Evolutionary conservation across 2,113 vertebrate genomes (phyloP).

Genomic region (Gorsachius goisagi): DNA sequence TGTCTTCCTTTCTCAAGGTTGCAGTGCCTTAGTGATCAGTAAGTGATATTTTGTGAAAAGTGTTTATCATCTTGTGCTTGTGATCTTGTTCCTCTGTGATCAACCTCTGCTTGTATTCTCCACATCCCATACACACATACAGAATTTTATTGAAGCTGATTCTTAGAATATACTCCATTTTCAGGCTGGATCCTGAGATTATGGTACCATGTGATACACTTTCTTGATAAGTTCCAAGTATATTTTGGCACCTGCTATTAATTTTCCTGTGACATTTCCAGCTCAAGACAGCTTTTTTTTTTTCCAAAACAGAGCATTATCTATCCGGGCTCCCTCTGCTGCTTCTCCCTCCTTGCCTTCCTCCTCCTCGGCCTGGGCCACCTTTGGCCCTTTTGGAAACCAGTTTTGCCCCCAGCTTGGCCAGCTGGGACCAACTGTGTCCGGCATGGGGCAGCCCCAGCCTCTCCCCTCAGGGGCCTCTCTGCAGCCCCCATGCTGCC

Average conservation of each 20-base stretch:
- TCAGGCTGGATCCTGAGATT: neutral
- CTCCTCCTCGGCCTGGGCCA: neutral
- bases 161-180: neutral
- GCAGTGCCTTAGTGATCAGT: neutral
- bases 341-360: neutral
- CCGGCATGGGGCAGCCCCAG: neutral
- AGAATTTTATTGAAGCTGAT: neutral
- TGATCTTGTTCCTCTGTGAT: fast-evolving
- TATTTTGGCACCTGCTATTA: neutral
- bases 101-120: neutral
- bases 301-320: neutral
- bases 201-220: neutral
- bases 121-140: fast-evolving
- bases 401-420: neutral
- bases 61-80: neutral
- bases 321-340: neutral
- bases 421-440: neutral
- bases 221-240: neutral
- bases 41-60: neutral
- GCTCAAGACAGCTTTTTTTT: neutral
- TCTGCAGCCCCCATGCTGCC: neutral
- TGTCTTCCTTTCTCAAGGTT: neutral
- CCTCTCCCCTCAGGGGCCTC: fast-evolving
- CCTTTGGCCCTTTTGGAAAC: neutral
- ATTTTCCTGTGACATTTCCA: neutral